A percentile compares a stretch with the other conserved stretches of the same genome.
These are phyloP conservation scores for Pelobates cultripes DNA, from an alignment of 2,797 vertebrate genomes.

Conservation along the genomic window DNA sequence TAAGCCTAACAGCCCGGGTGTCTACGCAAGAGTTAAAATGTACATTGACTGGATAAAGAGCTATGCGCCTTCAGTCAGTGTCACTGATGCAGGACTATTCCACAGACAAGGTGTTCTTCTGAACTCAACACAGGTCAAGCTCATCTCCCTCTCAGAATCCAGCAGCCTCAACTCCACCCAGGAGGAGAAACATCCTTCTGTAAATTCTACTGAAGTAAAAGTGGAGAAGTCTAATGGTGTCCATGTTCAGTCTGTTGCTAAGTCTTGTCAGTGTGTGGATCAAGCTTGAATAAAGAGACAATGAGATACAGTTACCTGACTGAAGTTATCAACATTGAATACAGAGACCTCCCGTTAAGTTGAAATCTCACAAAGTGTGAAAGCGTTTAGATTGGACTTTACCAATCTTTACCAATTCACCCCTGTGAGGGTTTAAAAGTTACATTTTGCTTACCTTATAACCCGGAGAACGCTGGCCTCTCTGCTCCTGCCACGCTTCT, in stretches of 20 bases:
- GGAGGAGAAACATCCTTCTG: not conserved
- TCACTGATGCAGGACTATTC: not conserved
- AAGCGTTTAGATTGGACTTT: no score
- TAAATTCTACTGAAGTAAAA: no score
- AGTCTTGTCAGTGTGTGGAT: not conserved
- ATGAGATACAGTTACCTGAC: no score
- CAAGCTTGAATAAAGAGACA: not conserved
- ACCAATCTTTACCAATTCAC: no score
- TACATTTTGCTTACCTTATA: no score
- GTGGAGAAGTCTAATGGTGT: not conserved
- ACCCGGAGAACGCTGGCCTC: no score
- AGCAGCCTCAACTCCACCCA: not conserved
- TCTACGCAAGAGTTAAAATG: conserved; percentile 69
- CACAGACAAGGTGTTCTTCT: no score
- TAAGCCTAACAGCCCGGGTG: conserved; percentile 67
- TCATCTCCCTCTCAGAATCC: not conserved
- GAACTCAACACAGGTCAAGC: not conserved
- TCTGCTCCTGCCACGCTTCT: no score
- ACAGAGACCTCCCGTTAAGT: no score
- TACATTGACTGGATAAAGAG: conserved; percentile 49
- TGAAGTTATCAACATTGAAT: no score
- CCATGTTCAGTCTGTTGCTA: not conserved
- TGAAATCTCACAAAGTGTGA: no score
- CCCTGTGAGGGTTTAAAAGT: no score
- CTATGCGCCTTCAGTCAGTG: not conserved